Conservation (phyloP, 2,113 vertebrate genomes). For the Edolisoma coerulescens region DNA sequence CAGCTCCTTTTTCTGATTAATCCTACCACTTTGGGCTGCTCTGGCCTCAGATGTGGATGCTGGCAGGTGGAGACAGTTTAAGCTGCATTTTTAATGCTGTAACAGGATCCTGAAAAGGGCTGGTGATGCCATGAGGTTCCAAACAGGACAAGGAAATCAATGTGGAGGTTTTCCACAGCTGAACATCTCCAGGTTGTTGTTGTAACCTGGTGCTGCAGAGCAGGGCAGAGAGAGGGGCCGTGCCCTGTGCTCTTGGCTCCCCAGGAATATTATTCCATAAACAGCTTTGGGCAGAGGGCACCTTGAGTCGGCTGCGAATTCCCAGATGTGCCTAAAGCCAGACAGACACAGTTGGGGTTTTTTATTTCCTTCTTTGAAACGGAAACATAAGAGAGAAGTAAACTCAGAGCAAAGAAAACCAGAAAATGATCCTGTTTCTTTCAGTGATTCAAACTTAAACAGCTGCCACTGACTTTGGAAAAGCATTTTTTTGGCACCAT, state of each 20-base stretch:
- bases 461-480: not conserved
- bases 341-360: not conserved
- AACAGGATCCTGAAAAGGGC: not conserved
- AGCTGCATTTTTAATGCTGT: not conserved
- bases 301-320: not conserved
- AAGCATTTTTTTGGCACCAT: not conserved
- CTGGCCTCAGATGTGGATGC: not conserved
- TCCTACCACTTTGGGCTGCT: not conserved
- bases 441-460: not conserved
- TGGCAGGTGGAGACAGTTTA: not conserved
- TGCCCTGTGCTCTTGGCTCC: not conserved
- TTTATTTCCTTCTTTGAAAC: not conserved
- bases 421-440: not conserved
- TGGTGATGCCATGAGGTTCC: not conserved
- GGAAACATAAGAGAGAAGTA: not conserved
- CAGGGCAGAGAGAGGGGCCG: rapidly evolving
- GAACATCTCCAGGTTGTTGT: not conserved
- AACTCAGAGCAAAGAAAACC: not conserved
- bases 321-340: not conserved
- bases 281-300: not conserved
- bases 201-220: not conserved
- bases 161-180: not conserved
- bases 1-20: not conserved
- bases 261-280: not conserved
- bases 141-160: not conserved